Conservation (phyloP, 2,797 vertebrate species). For the Syncerus caffer region DNA sequence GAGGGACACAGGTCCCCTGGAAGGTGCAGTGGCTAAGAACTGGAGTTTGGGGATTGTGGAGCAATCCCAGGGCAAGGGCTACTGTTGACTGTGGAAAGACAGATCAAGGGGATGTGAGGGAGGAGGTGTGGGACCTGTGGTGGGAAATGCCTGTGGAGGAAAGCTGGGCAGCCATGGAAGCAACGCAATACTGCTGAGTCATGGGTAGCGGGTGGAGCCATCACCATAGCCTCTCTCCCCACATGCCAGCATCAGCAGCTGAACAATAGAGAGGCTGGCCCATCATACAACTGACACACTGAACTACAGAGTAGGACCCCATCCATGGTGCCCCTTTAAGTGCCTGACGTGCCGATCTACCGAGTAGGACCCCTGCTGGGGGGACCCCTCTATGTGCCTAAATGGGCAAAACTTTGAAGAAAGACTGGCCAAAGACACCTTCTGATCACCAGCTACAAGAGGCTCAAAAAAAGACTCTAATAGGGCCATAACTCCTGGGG, state of each 20-base stretch:
- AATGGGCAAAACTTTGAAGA: not conserved
- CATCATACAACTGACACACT: not conserved
- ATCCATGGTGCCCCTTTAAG: not conserved
- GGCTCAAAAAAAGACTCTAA: not conserved
- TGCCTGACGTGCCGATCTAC: not conserved
- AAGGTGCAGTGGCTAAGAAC: not conserved
- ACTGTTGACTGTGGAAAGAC: not conserved
- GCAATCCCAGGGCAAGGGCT: not conserved
- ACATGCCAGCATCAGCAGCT: not conserved
- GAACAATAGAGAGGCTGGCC: not conserved
- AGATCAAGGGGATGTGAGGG: not conserved
- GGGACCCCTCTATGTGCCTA: not conserved
- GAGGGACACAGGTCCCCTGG: not conserved
- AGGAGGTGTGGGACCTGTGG: not conserved
- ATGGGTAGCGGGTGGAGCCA: rapidly evolving
- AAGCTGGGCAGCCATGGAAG: not conserved
- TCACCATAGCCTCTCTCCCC: not conserved
- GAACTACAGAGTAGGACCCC: not conserved
- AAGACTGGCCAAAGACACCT: not conserved
- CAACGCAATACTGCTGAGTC: not conserved
- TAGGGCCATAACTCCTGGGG: not conserved
- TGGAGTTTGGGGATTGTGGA: not conserved
- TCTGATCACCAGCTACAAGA: not conserved
- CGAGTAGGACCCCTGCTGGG: not conserved
- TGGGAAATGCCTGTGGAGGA: not conserved